These are phyloP conservation scores for Chrysolina americana DNA, from an alignment of 2,888 invertebrate genomes.

Conservation along the genomic window DNA sequence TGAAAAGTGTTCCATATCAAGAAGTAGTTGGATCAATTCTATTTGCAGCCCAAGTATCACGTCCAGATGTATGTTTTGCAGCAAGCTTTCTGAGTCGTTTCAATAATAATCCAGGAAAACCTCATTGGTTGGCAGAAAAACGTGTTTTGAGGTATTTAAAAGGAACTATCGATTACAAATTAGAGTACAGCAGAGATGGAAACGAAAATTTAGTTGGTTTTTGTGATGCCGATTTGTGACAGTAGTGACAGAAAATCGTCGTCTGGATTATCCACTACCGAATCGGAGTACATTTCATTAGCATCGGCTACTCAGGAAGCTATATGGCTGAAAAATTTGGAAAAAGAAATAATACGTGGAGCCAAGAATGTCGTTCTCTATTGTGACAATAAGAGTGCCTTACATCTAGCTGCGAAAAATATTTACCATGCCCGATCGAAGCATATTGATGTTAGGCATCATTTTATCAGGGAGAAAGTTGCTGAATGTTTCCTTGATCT, in stretches of 20 bases:
- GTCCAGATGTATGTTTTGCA: constrained; percentile 27
- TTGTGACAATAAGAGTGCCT: constrained; percentile 5
- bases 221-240: background rate
- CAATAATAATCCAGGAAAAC: constrained; percentile 24
- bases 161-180: constrained; percentile 17
- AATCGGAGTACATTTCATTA: constrained; percentile 2
- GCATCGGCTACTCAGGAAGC: background rate
- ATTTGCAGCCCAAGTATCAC: constrained; percentile 9
- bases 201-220: background rate
- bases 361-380: background rate
- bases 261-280: background rate
- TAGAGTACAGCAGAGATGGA: background rate
- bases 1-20: constrained; percentile 22
- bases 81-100: constrained; percentile 20
- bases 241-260: background rate
- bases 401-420: background rate
- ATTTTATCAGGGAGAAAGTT: background rate
- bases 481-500: background rate
- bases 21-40: constrained; percentile 24
- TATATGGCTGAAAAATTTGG: background rate
- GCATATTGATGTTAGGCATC: constrained; percentile 9
- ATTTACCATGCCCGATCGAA: background rate
- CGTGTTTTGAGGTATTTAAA: constrained; percentile 31
- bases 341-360: background rate
- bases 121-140: constrained; percentile 33